Base-by-base conservation (phyloP, 2,888 invertebrate genomes). In the Galerucella calmariensis region DNA sequence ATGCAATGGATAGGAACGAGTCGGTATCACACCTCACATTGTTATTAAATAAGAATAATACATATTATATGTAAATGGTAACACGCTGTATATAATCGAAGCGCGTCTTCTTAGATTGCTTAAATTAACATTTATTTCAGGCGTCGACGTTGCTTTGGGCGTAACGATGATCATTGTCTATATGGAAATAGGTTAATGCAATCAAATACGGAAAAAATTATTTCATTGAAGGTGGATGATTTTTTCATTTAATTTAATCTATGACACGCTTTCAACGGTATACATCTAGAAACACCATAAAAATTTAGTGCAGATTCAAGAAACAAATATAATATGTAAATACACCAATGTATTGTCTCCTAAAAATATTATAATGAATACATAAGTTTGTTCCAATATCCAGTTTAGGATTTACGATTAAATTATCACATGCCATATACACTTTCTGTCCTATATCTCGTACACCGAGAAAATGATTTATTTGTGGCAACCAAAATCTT, bases 31-130 rank as follows among this genome's bases (percentile, higher is more conserved):
- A 86, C 86, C 86, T 86, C 82, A 83, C 83, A 87, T 86, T 87
- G 87, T 87, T 87, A 87, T 86, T 86, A 87, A 86, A 85, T 85
- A 85, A 85, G 87, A 87, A 87, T 87, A 87, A 87, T 87, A 86
- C 86, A 87, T 87, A 87, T 87, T 87, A 87, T 87, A 87, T 87
- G 87, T 86, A 85, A 87, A 87, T 87, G 84, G 81, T 84, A 85
- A 84, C 84, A 85, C 84, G 79, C 83, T 82, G 81, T 85, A 65
- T 20, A 65, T 65, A 65, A 65, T 86, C 82, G 83, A 85, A 85
- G 85, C 85, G 85, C 85, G 86, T 86, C 86, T 86, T 85, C 85
- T 83, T 84, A 84, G 83, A 83, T 83, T 85, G 86, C 81, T 86
- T 86, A 85, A 85, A 86, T 86, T 87, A 86, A 86, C 86, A 87